These are phyloP conservation scores for Phlogophora meticulosa DNA, from an alignment of 2,888 invertebrate species.

Conservation along the genomic window DNA sequence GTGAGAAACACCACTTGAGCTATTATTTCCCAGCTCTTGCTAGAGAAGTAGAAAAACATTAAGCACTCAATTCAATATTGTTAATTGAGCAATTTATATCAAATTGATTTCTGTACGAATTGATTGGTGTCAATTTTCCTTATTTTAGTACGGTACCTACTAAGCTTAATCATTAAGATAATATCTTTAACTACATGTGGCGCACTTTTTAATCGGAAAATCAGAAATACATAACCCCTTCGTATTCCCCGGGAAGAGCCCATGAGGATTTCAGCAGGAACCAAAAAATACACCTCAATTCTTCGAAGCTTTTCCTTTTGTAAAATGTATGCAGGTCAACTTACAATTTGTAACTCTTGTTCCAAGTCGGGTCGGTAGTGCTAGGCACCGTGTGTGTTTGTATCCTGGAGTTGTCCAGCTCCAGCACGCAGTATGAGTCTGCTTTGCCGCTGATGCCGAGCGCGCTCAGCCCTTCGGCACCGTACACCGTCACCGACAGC, in stretches of 20 bases:
- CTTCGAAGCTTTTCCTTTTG: neutral
- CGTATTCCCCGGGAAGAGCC: too few species aligned
- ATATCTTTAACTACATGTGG: neutral
- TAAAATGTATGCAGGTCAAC: conserved; percentile 48
- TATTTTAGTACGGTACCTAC: neutral
- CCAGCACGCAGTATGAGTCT: conserved; percentile 85
- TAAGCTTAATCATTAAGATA: too few species aligned
- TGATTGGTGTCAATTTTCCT: conserved; percentile 9
- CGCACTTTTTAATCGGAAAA: too few species aligned
- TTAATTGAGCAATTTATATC: neutral
- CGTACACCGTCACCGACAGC: conserved; percentile 83
- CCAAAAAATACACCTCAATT: too few species aligned
- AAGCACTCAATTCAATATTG: neutral
- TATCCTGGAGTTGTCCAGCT: conserved; percentile 86
- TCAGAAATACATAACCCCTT: too few species aligned
- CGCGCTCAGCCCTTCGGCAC: conserved; percentile 81
- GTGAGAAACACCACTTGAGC: too few species aligned
- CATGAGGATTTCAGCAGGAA: too few species aligned
- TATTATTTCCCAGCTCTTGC: neutral
- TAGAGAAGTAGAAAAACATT: too few species aligned
- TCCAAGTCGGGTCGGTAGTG: conserved; percentile 84
- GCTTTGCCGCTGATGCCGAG: conserved; percentile 81
- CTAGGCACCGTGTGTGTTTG: conserved; percentile 83
- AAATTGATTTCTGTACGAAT: neutral
- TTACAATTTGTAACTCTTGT: conserved; percentile 86